These are phyloP conservation scores for Malthinus seriepunctatus DNA, from an alignment of 2,888 invertebrate species.

Conservation along the genomic window DNA sequence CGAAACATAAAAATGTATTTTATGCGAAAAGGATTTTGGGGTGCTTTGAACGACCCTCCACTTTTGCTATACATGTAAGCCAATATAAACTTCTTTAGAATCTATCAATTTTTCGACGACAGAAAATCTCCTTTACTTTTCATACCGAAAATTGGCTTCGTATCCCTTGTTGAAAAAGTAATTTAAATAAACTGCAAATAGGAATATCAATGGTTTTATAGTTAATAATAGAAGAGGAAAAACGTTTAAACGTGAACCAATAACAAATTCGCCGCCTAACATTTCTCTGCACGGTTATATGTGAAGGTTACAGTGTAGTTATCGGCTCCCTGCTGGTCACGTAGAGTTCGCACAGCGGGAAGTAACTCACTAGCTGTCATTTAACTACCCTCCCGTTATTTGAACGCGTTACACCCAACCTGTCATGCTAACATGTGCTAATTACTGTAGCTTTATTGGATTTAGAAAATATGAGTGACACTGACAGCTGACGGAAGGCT, in stretches of 20 bases:
- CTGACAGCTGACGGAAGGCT: slow-evolving; percentile 36
- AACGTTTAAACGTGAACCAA: slow-evolving; percentile 17
- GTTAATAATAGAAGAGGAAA: slow-evolving; percentile 22
- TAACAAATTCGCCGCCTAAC: slow-evolving; percentile 14
- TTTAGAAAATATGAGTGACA: slow-evolving; percentile 36
- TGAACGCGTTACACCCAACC: slow-evolving; percentile 21
- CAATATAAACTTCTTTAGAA: slow-evolving; percentile 39
- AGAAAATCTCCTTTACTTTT: slow-evolving; percentile 40
- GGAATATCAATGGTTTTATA: slow-evolving; percentile 41
- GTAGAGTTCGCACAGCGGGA: slow-evolving; percentile 32
- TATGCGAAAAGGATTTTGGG: slow-evolving; percentile 40
- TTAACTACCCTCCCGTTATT: slow-evolving; percentile 34
- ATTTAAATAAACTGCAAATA: slow-evolving; percentile 54
- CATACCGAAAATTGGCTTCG: slow-evolving; percentile 43
- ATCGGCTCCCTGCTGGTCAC: slow-evolving; percentile 33
- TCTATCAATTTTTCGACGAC: slow-evolving; percentile 47
- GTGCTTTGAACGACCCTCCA: slow-evolving; percentile 38
- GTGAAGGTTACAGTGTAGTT: slow-evolving; percentile 22
- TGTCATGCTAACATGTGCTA: slow-evolving; percentile 38
- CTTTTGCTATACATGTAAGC: slow-evolving; percentile 36
- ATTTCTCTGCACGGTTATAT: slow-evolving; percentile 20
- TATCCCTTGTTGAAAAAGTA: slow-evolving; percentile 43
- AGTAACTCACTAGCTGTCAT: slow-evolving; percentile 35
- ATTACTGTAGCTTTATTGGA: slow-evolving; percentile 38
- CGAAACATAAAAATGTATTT: slow-evolving; percentile 43